Conservation (phyloP, 2,113 vertebrate genomes). For the Nyctereutes procyonoides region DNA sequence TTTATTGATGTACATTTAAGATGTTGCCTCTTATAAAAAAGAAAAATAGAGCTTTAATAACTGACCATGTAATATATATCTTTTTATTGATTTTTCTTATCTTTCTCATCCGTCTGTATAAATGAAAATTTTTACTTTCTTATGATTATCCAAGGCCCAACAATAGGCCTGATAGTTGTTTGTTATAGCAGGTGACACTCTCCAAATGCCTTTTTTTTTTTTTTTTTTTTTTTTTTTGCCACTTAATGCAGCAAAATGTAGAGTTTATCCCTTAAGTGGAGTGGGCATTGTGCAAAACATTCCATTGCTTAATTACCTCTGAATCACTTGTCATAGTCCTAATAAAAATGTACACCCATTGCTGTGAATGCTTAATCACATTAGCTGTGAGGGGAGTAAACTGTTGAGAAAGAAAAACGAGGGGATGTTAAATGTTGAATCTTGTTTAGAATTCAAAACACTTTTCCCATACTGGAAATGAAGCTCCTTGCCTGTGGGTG, state of each 20-base stretch:
- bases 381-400: neutral
- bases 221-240: neutral
- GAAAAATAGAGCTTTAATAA: neutral
- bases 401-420: constrained; percentile 37
- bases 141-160: neutral
- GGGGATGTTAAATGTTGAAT: neutral
- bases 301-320: constrained; percentile 56
- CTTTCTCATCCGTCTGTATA: constrained; percentile 1
- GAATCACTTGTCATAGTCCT: constrained; percentile 47
- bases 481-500: neutral
- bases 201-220: neutral
- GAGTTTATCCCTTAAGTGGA: constrained; percentile 65
- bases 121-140: constrained; percentile 12
- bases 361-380: constrained; percentile 60
- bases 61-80: neutral
- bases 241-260: constrained; percentile 44
- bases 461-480: neutral
- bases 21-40: neutral
- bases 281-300: constrained; percentile 42
- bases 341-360: neutral
- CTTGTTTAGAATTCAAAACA: constrained; percentile 61
- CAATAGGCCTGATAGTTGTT: neutral
- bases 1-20: neutral
- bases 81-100: constrained; percentile 21
- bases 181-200: neutral